These are phyloP conservation scores for Lithophane leautieri DNA, from an alignment of 2,888 invertebrate genomes.

Conservation along the genomic window DNA sequence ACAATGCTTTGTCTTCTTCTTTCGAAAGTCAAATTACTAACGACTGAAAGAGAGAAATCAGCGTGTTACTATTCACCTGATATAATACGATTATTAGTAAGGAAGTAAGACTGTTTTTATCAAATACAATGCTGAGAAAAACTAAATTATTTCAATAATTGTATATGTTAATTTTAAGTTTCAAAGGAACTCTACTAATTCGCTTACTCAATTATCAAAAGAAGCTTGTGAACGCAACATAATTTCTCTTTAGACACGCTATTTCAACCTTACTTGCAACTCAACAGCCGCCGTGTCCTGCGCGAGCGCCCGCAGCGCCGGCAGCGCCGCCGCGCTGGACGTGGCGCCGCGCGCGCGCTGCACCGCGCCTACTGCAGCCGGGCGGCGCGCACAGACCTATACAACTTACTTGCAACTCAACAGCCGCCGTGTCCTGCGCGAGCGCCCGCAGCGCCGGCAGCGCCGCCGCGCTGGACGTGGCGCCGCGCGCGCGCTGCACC, in stretches of 20 bases:
- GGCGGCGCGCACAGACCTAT: constrained; percentile 76
- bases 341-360: constrained; percentile 99
- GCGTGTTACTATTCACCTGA: no score
- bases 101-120: no score
- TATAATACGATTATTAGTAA: no score
- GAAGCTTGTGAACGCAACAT: neutral
- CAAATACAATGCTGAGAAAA: no score
- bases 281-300: constrained; percentile 98
- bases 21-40: no score
- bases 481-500: constrained; percentile 98
- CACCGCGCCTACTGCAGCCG: constrained; percentile 97
- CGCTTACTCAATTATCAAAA: neutral
- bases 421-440: constrained; percentile 97
- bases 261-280: constrained; percentile 94
- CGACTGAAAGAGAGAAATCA: no score
- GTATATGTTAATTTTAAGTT: no score
- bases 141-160: no score
- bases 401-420: constrained; percentile 96
- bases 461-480: constrained; percentile 98
- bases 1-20: no score
- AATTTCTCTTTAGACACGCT: neutral
- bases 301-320: constrained; percentile 97
- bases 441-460: constrained; percentile 98
- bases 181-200: neutral
- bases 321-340: constrained; percentile 98